These are phyloP conservation scores for Philhelius pedissequus DNA, from an alignment of 2,888 invertebrate genomes.

Conservation along the genomic window DNA sequence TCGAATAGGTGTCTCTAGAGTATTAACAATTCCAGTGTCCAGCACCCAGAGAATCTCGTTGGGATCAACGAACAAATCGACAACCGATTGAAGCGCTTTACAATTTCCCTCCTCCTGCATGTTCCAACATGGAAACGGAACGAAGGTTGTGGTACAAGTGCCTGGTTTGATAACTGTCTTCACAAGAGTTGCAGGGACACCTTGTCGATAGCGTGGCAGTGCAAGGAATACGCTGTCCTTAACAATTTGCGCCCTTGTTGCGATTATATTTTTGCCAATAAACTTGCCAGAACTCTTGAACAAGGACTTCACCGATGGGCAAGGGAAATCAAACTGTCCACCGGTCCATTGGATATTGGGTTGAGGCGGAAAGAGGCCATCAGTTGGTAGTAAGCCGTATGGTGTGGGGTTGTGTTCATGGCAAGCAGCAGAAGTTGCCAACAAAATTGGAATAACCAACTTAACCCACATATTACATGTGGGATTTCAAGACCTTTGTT, in stretches of 20 bases:
- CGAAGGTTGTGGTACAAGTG: slow-evolving; percentile 79
- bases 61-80: slow-evolving; percentile 83
- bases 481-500: not conserved
- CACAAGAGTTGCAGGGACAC: slow-evolving; percentile 85
- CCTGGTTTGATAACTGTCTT: slow-evolving; percentile 79
- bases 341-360: slow-evolving; percentile 79
- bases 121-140: slow-evolving; percentile 84
- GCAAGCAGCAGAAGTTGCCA: slow-evolving; percentile 30
- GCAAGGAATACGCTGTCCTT: slow-evolving; percentile 81
- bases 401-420: slow-evolving; percentile 40
- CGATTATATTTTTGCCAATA: slow-evolving; percentile 81
- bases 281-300: slow-evolving; percentile 82
- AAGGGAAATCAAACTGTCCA: slow-evolving; percentile 80
- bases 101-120: slow-evolving; percentile 86
- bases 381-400: slow-evolving; percentile 75
- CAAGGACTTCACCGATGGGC: slow-evolving; percentile 80
- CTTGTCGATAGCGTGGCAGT: slow-evolving; percentile 82
- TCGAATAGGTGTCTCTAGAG: slow-evolving; percentile 83
- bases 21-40: slow-evolving; percentile 86
- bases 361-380: slow-evolving; percentile 67
- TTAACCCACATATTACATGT: slow-evolving; percentile 58
- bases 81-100: slow-evolving; percentile 85
- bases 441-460: slow-evolving; percentile 41
- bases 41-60: slow-evolving; percentile 86
- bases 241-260: slow-evolving; percentile 82